Evolutionary conservation across 1,140 invertebrate species (phyloP), one percentile per base, ranked within the genome.

Genomic region (Tigriopus japonicus): DNA sequence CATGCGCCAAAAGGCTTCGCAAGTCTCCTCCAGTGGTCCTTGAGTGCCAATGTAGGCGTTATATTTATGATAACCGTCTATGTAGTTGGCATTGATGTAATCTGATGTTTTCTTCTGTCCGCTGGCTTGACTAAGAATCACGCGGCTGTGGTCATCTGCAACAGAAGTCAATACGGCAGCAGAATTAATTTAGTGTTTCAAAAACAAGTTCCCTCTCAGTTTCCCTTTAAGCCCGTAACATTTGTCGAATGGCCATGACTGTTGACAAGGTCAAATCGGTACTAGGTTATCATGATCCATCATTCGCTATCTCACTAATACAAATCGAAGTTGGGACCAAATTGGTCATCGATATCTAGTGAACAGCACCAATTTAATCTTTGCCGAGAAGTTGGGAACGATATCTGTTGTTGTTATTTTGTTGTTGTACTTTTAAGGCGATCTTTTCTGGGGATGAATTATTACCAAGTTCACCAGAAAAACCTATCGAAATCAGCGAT

Each of bases 1-100:
- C 92, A 97, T 96, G 41, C 88, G 78, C 93, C 93, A 98, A 72
- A 96, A 97, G 65, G 88, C 87, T 67, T 89, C 87, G 71, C 95
- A 89, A 10, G 93, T 97, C 45, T 86, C 84, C 7, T 91, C 89
- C 65, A 96, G 74, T 1, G 93, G 93, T 9, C 93, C 92, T 28
- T 79, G 90, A 2, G 91, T 94, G 1, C 89, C 91, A 66, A 96
- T 94, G 71, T 94, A 96, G n/a, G 88, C 87, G 62, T 84, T 81
- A 9, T 82, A 76, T 72, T 87, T 86, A 63, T 84, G 80, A 78
- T 92, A 91, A 52, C 92, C 91, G 75, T 95, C 90, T 65, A 96
- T 91, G 73, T 90, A 96, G 75, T 95, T 95, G 21, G 88, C 92
- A 76, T 97, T 97, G 35, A 96, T 90, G 70, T 96, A 97, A 74